These are phyloP conservation scores for Scaptomyza montana DNA, from an alignment of 1,140 invertebrate genomes.

Conservation along the genomic window DNA sequence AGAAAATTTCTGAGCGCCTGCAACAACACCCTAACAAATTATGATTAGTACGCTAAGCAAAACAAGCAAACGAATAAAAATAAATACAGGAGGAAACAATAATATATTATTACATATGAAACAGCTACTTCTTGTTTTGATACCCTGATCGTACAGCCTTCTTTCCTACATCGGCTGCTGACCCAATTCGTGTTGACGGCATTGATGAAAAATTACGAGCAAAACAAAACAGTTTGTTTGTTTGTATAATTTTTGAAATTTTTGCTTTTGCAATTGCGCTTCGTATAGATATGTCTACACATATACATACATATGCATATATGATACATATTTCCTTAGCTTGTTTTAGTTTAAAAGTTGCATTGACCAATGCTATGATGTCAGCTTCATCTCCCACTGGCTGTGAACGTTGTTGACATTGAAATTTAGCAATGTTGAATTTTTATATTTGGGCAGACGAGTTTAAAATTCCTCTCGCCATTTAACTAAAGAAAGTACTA, in stretches of 20 bases:
- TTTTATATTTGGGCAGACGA: slow-evolving; percentile 35
- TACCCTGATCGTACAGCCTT: slow-evolving; percentile 25
- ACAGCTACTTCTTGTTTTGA: slow-evolving; percentile 55
- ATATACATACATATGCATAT: neutral
- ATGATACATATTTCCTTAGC: slow-evolving; percentile 25
- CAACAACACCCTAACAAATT: slow-evolving; percentile 43
- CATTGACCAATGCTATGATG: slow-evolving; percentile 50
- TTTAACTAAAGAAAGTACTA: slow-evolving; percentile 6
- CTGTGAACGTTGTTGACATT: slow-evolving; percentile 48
- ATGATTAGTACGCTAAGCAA: slow-evolving; percentile 53
- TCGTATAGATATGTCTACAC: slow-evolving; percentile 25
- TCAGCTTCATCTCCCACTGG: slow-evolving; percentile 49
- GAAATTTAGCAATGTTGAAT: slow-evolving; percentile 37
- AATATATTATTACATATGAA: slow-evolving; percentile 23
- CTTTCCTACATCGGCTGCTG: slow-evolving; percentile 22
- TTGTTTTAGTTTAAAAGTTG: slow-evolving; percentile 11
- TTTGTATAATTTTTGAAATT: slow-evolving; percentile 21
- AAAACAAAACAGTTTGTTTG: slow-evolving; percentile 57
- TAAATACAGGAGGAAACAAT: slow-evolving; percentile 10
- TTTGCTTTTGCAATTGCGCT: slow-evolving; percentile 41
- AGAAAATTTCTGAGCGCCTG: slow-evolving; percentile 63
- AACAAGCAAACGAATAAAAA: slow-evolving; percentile 1
- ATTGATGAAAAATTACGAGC: slow-evolving; percentile 36
- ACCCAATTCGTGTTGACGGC: slow-evolving; percentile 61
- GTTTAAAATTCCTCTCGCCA: slow-evolving; percentile 1